Conservation (phyloP, 2,797 vertebrate species). For the Microctenopoma stevenorrisi region DNA sequence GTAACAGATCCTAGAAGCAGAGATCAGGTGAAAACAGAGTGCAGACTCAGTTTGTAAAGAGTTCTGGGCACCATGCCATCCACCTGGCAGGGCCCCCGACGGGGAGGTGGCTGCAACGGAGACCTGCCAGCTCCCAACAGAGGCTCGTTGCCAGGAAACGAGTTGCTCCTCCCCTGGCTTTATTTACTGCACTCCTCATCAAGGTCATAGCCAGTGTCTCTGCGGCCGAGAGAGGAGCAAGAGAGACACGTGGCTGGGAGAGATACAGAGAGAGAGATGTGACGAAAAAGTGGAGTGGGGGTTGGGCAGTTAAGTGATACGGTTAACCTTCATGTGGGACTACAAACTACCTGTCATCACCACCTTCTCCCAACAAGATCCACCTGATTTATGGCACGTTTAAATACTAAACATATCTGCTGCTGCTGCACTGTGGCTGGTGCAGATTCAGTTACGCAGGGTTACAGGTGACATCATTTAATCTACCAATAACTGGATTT, state of each 20-base stretch:
- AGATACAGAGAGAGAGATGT: slow-evolving; percentile 15
- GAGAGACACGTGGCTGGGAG: slow-evolving; percentile 51
- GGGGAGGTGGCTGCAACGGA: slow-evolving; percentile 70
- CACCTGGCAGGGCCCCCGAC: slow-evolving; percentile 73
- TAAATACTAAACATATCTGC: slow-evolving; percentile 6
- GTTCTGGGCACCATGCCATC: slow-evolving; percentile 75
- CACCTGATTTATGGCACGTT: slow-evolving; percentile 32
- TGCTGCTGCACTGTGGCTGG: slow-evolving; percentile 1
- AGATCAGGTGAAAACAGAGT: slow-evolving; percentile 67
- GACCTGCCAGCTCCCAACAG: slow-evolving; percentile 71
- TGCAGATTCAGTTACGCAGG: background rate
- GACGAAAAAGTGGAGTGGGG: slow-evolving; percentile 15
- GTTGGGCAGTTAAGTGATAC: slow-evolving; percentile 44
- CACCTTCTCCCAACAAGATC: slow-evolving; percentile 21
- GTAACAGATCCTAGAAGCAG: slow-evolving; percentile 46
- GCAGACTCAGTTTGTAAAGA: slow-evolving; percentile 70
- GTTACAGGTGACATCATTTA: background rate
- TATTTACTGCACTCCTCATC: slow-evolving; percentile 77
- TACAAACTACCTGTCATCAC: slow-evolving; percentile 55
- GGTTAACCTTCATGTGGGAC: slow-evolving; percentile 55
- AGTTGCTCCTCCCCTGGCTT: slow-evolving; percentile 67
- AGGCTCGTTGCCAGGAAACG: slow-evolving; percentile 79
- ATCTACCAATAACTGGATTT: background rate
- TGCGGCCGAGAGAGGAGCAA: slow-evolving; percentile 44
- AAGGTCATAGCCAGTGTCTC: slow-evolving; percentile 78